Percentiles rank a stretch among this genome's conserved stretches.
These are phyloP conservation scores for Gambusia holbrooki DNA, from an alignment of 2,113 vertebrate species.

Conservation along the genomic window DNA sequence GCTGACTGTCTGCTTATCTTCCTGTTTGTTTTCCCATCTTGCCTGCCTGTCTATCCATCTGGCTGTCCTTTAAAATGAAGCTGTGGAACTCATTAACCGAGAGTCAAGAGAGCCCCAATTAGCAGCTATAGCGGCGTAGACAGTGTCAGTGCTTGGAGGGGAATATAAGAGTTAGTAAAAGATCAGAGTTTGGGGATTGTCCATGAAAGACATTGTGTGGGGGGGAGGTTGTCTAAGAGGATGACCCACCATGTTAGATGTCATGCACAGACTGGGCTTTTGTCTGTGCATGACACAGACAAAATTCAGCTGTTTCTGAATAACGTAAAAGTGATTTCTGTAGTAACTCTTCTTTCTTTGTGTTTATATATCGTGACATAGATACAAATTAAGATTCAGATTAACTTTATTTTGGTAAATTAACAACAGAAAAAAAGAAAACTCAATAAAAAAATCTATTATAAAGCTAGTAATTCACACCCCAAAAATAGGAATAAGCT, in stretches of 20 bases:
- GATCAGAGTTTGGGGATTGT: neutral
- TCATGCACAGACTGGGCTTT: neutral
- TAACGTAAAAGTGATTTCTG: neutral
- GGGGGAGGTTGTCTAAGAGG: neutral
- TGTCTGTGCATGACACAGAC: no score
- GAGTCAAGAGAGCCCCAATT: neutral
- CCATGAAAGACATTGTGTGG: neutral
- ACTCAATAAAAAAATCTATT: no score
- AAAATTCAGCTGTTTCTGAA: slow-evolving; percentile 1
- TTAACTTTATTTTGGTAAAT: no score
- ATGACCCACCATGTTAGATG: neutral
- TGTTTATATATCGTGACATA: slow-evolving; percentile 1
- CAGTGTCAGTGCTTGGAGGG: neutral
- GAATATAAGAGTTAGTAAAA: neutral
- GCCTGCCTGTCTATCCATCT: slow-evolving; percentile 31
- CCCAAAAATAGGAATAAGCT: no score
- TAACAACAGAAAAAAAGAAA: no score
- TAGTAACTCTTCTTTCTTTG: neutral
- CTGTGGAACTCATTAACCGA: slow-evolving; percentile 3
- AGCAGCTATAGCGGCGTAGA: neutral
- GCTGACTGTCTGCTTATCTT: slow-evolving; percentile 31
- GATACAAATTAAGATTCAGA: neutral
- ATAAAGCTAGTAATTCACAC: no score
- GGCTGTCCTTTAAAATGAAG: slow-evolving; percentile 38
- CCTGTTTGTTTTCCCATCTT: slow-evolving; percentile 46